Base-by-base conservation (phyloP, 2,113 vertebrate genomes). In the Pseudolaguvia tuberculata region DNA sequence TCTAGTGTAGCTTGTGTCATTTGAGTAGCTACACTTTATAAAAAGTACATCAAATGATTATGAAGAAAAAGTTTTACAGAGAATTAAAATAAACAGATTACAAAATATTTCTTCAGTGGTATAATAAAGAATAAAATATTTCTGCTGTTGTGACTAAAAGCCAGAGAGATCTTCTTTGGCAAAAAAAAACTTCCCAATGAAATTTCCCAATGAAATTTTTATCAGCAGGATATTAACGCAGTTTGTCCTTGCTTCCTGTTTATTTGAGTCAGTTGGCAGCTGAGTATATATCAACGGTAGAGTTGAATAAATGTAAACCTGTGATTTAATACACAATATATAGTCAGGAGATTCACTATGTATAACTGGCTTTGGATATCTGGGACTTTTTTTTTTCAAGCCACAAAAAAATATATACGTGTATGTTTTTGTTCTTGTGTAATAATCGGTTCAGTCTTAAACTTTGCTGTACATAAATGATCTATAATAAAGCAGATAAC, bases 161-260 rank as follows among this genome's bases (percentile, higher is more conserved):
- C 20, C 39, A 72, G 48, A 48, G 5, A 72, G 39, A 59, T 47
- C 55, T 71, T 18, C 53, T 20, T 4, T 14, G 14, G 31, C 14
- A 58, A 39, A 57, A 48, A 72, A 58, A 35, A 35, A n/a, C n/a
- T n/a, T n/a, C n/a, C n/a, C 31, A 39, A 29, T 27, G 56, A 21
- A 3, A 20, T 29, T 59, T 12, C 21, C 57, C 20, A 50, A 61
- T 72, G 27, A 72, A 58, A 65, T 65, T 65, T 65, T 65, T 47
- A 58, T 58, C 70, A 58, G 52, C 57, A 42, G 35, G 15, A 42
- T 56, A 70, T 47, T 57, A 47, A 58, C 48, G 18, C 39, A 72
- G 55, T 57, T 73, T 73, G 48, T 53, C 48, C 62, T 73, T 51
- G 42, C 27, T 21, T 51, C 29, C 15, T 62, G 25, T 62, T 61